Evolutionary conservation across 2,888 invertebrate species (phyloP).

Genomic region (Patella ulyssiponensis): DNA sequence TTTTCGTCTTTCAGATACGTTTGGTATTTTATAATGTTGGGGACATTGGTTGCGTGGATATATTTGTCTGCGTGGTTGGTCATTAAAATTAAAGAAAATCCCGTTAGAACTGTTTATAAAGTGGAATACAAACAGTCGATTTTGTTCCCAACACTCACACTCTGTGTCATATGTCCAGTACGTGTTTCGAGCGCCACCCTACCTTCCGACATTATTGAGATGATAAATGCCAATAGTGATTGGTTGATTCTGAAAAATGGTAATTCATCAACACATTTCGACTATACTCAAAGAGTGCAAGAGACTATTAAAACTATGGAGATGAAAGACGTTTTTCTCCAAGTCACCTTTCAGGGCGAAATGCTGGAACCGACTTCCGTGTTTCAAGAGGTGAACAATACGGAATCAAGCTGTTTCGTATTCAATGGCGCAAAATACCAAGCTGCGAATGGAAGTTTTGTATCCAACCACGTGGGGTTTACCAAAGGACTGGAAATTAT

Average conservation of each 20-base stretch:
- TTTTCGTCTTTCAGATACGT: too few relatives aligned
- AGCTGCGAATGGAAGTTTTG: not conserved
- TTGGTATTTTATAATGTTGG: too few relatives aligned
- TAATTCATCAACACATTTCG: too few relatives aligned
- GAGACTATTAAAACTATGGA: not conserved
- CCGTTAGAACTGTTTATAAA: not conserved
- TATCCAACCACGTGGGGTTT: not conserved
- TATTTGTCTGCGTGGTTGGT: not conserved
- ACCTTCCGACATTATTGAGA: not conserved
- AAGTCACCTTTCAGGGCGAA: not conserved
- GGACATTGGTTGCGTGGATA: too few relatives aligned
- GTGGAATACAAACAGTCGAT: constrained; percentile 2
- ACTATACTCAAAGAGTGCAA: too few relatives aligned
- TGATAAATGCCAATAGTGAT: not conserved
- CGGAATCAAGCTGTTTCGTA: not conserved
- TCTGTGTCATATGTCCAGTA: not conserved
- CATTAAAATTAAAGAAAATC: not conserved
- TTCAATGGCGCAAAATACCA: constrained; percentile 7
- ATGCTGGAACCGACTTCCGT: too few relatives aligned
- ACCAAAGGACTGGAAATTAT: not conserved
- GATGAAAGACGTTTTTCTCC: not conserved
- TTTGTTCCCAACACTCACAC: not conserved
- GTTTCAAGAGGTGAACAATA: too few relatives aligned
- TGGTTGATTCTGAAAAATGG: not conserved
- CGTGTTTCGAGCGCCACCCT: not conserved